phyloP scores from a whole-genome alignment of 1,140 invertebrate species.

The Magallana gigas region DNA sequence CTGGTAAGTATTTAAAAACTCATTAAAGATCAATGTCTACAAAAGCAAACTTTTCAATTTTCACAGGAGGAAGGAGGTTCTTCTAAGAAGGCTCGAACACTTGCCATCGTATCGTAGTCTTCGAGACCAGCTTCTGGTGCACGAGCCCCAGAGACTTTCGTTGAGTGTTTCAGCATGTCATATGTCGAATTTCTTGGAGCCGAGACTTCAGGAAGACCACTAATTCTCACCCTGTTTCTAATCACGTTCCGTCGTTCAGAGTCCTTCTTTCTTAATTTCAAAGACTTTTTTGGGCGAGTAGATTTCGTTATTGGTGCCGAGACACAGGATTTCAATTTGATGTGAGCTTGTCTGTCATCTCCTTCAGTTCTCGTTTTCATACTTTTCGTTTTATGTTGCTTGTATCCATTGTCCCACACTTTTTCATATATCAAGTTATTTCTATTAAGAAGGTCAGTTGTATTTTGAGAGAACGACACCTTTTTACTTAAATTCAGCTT shows the following conservation, averaged over 20 bases:
- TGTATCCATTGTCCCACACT: neutral
- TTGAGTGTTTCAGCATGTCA: neutral
- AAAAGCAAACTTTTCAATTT: too few relatives aligned
- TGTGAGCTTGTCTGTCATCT: neutral
- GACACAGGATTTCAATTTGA: neutral
- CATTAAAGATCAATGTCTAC: too few relatives aligned
- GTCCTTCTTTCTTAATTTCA: neutral
- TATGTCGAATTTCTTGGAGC: neutral
- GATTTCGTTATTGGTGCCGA: neutral
- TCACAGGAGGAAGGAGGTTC: neutral
- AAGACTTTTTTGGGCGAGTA: neutral
- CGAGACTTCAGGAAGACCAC: neutral
- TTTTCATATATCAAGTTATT: slow-evolving; percentile 14
- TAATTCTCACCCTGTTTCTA: neutral
- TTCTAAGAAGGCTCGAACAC: neutral
- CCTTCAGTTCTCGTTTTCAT: neutral
- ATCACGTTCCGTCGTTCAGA: neutral
- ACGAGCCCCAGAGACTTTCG: neutral
- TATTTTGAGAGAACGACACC: neutral
- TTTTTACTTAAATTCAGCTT: neutral
- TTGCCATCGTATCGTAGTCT: slow-evolving; percentile 15
- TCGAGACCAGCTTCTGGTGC: neutral
- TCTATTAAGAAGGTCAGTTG: neutral
- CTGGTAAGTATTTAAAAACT: too few relatives aligned
- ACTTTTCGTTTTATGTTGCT: neutral